A percentile compares a stretch with the other conserved stretches of the same genome.
phyloP scores from a whole-genome alignment of 2,113 vertebrate genomes.

The Electrona antarctica region DNA sequence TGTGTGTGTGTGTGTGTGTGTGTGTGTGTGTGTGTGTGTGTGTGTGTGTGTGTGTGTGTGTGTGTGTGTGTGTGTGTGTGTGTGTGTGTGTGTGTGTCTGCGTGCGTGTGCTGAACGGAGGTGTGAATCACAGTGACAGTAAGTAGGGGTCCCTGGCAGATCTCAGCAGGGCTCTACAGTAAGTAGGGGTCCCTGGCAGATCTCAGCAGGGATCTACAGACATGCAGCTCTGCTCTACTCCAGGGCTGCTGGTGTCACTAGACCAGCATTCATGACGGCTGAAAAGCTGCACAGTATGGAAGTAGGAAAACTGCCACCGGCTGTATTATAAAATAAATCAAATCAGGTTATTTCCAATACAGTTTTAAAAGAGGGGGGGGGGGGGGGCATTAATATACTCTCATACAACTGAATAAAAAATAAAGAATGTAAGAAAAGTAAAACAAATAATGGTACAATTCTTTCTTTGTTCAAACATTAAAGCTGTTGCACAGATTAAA shows the following conservation, averaged over 20 bases:
- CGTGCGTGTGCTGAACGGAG: not conserved
- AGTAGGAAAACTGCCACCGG: too few relatives aligned
- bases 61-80: slow-evolving; percentile 12
- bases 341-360: too few relatives aligned
- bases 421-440: too few relatives aligned
- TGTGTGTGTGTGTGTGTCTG: slow-evolving; percentile 25
- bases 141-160: slow-evolving; percentile 55
- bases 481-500: too few relatives aligned
- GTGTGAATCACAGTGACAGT: slow-evolving; percentile 62
- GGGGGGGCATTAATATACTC: too few relatives aligned
- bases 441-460: too few relatives aligned
- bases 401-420: too few relatives aligned
- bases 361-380: too few relatives aligned
- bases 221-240: too few relatives aligned
- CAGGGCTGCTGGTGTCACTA: slow-evolving; percentile 41
- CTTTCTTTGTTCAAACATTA: too few relatives aligned
- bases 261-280: slow-evolving; percentile 36
- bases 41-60: slow-evolving; percentile 23
- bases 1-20: not conserved
- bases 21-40: slow-evolving; percentile 12
- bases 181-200: slow-evolving; percentile 18
- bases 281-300: slow-evolving; percentile 54
- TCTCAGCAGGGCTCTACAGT: slow-evolving; percentile 50
- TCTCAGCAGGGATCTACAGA: slow-evolving; percentile 47
- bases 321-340: too few relatives aligned